Conservation (phyloP, 2,888 invertebrate genomes). For the Plebejus anna region DNA sequence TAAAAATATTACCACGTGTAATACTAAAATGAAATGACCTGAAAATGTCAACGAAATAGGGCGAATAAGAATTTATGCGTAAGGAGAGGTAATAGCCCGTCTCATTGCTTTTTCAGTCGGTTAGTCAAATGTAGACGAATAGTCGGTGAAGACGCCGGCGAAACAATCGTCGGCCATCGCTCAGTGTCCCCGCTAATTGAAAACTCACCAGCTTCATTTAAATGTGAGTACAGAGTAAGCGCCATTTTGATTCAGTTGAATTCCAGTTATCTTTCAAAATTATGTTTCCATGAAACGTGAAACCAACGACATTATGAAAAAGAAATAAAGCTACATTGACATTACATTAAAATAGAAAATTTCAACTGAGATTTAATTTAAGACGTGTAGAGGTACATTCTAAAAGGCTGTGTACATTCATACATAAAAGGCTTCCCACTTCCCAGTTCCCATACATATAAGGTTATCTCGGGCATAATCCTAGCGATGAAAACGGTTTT, state of each 20-base stretch:
- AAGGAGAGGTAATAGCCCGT: slow-evolving; percentile 71
- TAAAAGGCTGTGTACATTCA: no score
- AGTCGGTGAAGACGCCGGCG: slow-evolving; percentile 59
- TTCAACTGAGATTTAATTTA: no score
- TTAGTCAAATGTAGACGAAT: slow-evolving; percentile 76
- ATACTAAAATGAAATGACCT: slow-evolving; percentile 21
- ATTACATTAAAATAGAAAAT: no score
- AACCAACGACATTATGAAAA: no score
- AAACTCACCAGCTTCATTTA: slow-evolving; percentile 72
- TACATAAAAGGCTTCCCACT: no score
- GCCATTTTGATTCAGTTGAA: background rate
- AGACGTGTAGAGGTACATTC: no score
- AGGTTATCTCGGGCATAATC: no score
- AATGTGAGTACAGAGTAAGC: background rate
- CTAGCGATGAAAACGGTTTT: no score
- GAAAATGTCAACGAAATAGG: slow-evolving; percentile 38
- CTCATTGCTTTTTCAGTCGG: slow-evolving; percentile 77
- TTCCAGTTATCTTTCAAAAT: no score
- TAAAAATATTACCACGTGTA: slow-evolving; percentile 25
- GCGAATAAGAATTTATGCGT: slow-evolving; percentile 59
- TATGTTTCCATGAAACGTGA: no score
- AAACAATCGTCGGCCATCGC: slow-evolving; percentile 75
- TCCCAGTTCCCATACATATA: no score
- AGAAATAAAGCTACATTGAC: no score
- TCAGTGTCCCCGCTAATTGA: slow-evolving; percentile 77